Evolutionary conservation across 2,113 vertebrate genomes (phyloP).

Genomic region (Sarotherodon lohbergeri): DNA sequence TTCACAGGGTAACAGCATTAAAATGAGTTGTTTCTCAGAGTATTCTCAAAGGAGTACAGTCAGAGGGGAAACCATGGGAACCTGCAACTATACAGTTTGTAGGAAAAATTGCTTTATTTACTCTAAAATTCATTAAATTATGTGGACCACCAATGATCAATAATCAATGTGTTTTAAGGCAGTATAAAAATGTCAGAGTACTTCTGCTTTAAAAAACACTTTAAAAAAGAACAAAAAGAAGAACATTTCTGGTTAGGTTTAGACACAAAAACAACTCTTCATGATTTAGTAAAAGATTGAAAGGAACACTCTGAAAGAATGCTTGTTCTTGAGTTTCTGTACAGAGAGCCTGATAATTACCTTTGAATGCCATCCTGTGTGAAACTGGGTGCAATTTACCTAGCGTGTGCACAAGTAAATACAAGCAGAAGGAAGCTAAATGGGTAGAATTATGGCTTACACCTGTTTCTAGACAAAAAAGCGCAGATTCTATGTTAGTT

Average conservation of each 20-base stretch:
- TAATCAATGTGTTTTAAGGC: neutral
- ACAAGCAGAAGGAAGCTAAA: neutral
- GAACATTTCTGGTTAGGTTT: neutral
- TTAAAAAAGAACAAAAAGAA: neutral
- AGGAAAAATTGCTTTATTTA: neutral
- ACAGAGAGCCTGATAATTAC: neutral
- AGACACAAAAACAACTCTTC: neutral
- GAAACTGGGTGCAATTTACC: neutral
- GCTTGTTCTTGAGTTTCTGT: neutral
- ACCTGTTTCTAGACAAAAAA: neutral
- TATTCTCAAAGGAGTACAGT: neutral
- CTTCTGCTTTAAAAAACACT: neutral
- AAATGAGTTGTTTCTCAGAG: neutral
- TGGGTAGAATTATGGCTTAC: neutral
- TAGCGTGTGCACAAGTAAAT: neutral
- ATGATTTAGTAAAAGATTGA: neutral
- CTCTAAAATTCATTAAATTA: neutral
- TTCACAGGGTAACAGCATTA: neutral
- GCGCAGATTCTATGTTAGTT: neutral
- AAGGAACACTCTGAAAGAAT: neutral
- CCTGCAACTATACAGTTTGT: neutral
- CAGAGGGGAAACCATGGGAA: neutral
- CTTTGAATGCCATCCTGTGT: neutral
- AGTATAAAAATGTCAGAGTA: neutral
- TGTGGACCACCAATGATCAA: neutral